A percentile compares a stretch with the other conserved stretches of the same genome.
Evolutionary conservation across 2,797 vertebrate genomes (phyloP).

Genomic region (Labeo calbasu): DNA sequence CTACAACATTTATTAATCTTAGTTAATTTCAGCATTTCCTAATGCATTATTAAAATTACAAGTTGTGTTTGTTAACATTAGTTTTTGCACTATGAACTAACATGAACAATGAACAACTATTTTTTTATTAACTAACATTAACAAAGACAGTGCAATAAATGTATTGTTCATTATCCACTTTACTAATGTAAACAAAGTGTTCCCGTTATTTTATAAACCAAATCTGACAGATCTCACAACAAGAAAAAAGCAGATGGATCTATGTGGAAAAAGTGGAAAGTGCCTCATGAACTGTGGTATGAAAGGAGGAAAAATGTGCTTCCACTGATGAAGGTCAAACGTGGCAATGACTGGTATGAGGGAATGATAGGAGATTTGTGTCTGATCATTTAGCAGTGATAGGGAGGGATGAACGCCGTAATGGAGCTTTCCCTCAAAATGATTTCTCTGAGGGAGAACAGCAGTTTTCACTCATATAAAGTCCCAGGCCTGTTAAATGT

Average conservation of each 20-base stretch:
- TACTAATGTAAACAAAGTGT: no score
- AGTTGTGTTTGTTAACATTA: no score
- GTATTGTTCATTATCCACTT: no score
- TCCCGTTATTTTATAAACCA: neutral
- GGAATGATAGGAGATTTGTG: slow-evolving; percentile 48
- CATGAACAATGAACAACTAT: no score
- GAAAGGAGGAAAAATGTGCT: slow-evolving; percentile 5
- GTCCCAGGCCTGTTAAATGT: slow-evolving; percentile 51
- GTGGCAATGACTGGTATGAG: slow-evolving; percentile 24
- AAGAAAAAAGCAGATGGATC: neutral
- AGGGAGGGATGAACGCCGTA: slow-evolving; percentile 65
- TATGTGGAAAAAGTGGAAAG: neutral
- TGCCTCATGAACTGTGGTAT: neutral
- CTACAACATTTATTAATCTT: no score
- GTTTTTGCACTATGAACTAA: no score
- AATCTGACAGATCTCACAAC: neutral
- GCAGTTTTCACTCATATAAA: slow-evolving; percentile 58
- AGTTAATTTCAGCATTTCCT: no score
- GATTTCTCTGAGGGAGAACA: slow-evolving; percentile 71
- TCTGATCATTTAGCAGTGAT: slow-evolving; percentile 63
- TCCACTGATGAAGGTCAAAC: slow-evolving; percentile 42
- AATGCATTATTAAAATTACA: no score
- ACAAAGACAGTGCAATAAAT: no score
- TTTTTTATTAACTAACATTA: no score
- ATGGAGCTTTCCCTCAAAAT: slow-evolving; percentile 63